Evolutionary conservation across 2,797 vertebrate genomes (phyloP), one percentile per base, ranked within the genome.

Genomic region (Emydoidea blandingii): DNA sequence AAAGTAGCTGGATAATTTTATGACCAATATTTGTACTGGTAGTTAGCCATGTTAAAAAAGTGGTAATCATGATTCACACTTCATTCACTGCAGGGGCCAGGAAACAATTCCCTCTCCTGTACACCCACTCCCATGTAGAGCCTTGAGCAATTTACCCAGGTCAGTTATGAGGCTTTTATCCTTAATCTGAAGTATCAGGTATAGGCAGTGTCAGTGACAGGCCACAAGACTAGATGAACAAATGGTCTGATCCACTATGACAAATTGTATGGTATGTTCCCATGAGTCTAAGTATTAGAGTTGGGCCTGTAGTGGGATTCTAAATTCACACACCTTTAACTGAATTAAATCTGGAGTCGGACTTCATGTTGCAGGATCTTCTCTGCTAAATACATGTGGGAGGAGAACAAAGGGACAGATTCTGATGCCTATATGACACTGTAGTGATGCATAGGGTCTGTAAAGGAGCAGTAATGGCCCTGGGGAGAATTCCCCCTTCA

Each of bases 271-370:
- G 14, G 3, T 54, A 10, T 49, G 44, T 84, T 90, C 57, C 54
- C 7, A 4, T 34, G 79, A 1, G 12, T 72, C 1, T 57, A 15
- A 53, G 79, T n/a, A 49, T 53, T 83, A 12, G 53, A 23, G 1
- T 1, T 8, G 31, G 7, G 12, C 47, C 23, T 81, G 10, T 25
- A 14, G 0, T 0, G 1, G 19, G 83, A 56, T 8, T 53, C 41
- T 27, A n/a, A 14, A 37, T 59, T 41, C 50, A 68, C 80, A 34
- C 50, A 44, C 4, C 8, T 87, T 87, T 86, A 87, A 57, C 7
- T 4, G 53, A 80, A 37, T 15, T 14, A 92, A 88, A 81, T 49
- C 5, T 19, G 3, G 12, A 54, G 4, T 53, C 4, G 81, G 90
- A 57, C 29, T 95, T 49, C 44, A 81, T 81, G 82, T 9, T 0